Evolutionary conservation across 2,113 vertebrate species (phyloP), one percentile per base, ranked within the genome.

Genomic region (Phrynocephalus versicolor): DNA sequence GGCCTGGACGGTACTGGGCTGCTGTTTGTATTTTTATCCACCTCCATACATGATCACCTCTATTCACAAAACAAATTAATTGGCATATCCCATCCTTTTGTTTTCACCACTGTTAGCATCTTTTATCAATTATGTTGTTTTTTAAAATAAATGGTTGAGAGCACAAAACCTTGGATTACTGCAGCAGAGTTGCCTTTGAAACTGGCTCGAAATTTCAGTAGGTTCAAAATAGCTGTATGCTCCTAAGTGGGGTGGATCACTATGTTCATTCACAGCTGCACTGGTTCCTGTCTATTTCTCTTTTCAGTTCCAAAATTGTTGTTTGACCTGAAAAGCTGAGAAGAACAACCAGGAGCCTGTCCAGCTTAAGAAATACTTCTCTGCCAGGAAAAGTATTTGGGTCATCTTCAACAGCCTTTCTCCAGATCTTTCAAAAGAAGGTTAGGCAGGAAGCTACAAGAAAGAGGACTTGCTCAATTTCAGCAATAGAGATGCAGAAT

Each of bases 21-120:
- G n/a, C n/a, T n/a, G n/a, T n/a, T n/a, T n/a, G n/a, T n/a, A n/a
- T n/a, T n/a, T n/a, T n/a, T n/a, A n/a, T n/a, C n/a, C n/a, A n/a
- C n/a, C n/a, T n/a, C n/a, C n/a, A n/a, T n/a, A n/a, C n/a, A n/a
- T n/a, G n/a, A n/a, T n/a, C n/a, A n/a, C n/a, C n/a, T n/a, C n/a
- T n/a, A n/a, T n/a, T n/a, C n/a, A 51, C 45, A n/a, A 62, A 88
- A 83, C 87, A 33, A 62, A 88, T 84, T 94, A 86, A 92, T 64
- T 84, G 85, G 55, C 79, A 90, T 35, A 85, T n/a, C 91, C 90
- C 79, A 81, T 79, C 71, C 84, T 88, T 91, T 65, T 82, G 88
- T 89, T 74, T 84, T 83, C 72, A 78, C 0, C 0, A 74, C 21
- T 88, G 79, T n/a, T 70, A 72, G 86, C 60, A 87, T 85, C 65